These are phyloP conservation scores for Dreissena polymorpha DNA, from an alignment of 1,140 invertebrate species.

Conservation along the genomic window DNA sequence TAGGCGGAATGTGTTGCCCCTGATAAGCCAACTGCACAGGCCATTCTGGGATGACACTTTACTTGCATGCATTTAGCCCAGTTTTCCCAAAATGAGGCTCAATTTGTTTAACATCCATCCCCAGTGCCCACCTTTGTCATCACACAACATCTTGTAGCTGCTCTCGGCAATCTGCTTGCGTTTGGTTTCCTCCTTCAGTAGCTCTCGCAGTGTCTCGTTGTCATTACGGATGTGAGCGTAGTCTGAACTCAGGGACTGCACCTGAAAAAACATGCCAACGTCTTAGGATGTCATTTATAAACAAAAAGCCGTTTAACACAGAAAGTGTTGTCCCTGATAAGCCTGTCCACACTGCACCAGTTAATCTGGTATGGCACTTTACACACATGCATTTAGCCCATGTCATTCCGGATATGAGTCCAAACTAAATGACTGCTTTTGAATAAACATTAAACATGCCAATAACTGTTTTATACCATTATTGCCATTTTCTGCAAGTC, in stretches of 20 bases:
- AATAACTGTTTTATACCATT: neutral
- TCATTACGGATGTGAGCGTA: conserved; percentile 56
- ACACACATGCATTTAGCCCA: neutral
- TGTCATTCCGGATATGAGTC: neutral
- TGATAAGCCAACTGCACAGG: no score
- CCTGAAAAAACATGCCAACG: conserved; percentile 29
- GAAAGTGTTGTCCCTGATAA: no score
- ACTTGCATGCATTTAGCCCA: no score
- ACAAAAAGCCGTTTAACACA: neutral
- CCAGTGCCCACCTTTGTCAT: conserved; percentile 40
- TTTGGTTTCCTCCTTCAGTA: conserved; percentile 57
- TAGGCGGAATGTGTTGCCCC: no score
- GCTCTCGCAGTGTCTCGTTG: conserved; percentile 57
- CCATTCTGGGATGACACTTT: no score
- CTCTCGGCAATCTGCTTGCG: conserved; percentile 48
- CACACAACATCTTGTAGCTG: conserved; percentile 44
- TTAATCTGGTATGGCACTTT: no score
- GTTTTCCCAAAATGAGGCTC: no score
- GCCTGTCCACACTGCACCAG: no score
- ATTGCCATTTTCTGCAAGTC: no score
- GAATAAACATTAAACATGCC: neutral
- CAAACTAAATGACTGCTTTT: neutral
- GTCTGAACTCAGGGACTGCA: conserved; percentile 48
- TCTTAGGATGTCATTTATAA: neutral
- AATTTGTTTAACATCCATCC: no score